Evolutionary conservation across 2,797 vertebrate species (phyloP), one percentile per base, ranked within the genome.

Genomic region (Vespertilio murinus): DNA sequence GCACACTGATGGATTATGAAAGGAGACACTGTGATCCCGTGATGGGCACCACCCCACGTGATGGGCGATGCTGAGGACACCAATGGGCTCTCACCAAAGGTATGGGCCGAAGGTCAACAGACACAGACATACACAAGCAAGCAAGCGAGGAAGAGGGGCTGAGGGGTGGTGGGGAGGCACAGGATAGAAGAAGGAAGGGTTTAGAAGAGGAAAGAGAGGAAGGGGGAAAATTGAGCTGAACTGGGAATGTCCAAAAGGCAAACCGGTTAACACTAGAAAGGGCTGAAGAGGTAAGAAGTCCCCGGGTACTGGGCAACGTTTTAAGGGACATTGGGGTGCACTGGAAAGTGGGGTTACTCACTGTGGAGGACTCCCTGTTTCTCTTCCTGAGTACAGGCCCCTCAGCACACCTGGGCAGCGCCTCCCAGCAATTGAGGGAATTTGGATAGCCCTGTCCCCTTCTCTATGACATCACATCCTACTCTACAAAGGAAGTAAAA

Each of bases 401-500:
- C 97, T 98, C 98, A 98, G 98, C 98, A 98, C 97, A 98, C 98
- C 97, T 97, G 97, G 97, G 89, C 97, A 98, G 98, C 97, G 97
- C 98, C 97, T 98, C 97, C 97, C 98, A 98, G 98, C 96, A 97
- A 98, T 93, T 97, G 96, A 98, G 98, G 98, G 98, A 98, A 98
- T 98, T 97, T 97, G 97, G 97, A 98, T 97, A 98, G 98, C 98
- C 98, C 98, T 98, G 97, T 98, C 97, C 98, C 98, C 98, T 98
- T 95, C 97, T 98, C 98, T 98, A 97, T 1, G 81, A 97, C 97
- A 98, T 97, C 97, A 98, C 97, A 98, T 97, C 97, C 98, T 98
- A 95, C 94, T 95, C 98, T 98, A 84, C 64, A 95, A 97, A 97
- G 97, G 96, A 97, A 97, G 97, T 97, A 95, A 93, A 98, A 97